Evolutionary conservation across 1,140 invertebrate species (phyloP).

Genomic region (Lasioglossum baleicum): DNA sequence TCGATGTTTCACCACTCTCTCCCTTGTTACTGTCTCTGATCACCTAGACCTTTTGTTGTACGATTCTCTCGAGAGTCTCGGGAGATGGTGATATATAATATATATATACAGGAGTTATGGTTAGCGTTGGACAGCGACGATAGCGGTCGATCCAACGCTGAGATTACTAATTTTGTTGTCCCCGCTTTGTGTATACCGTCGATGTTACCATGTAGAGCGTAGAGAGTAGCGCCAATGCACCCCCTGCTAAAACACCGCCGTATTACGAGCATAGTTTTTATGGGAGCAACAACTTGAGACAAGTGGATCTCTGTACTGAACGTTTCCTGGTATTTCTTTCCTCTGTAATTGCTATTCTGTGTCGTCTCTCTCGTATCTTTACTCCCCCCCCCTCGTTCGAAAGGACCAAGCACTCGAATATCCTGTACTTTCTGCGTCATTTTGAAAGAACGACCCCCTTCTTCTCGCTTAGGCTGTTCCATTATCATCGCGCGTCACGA

Average conservation of each 20-base stretch:
- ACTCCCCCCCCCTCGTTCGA: neutral
- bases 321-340: neutral
- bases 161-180: conserved; percentile 21
- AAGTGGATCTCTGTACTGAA: conserved; percentile 18
- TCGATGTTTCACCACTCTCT: conserved; percentile 38
- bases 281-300: conserved; percentile 75
- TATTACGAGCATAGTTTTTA: conserved; percentile 64
- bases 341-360: neutral
- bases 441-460: too few relatives aligned
- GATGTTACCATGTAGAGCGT: conserved; percentile 66
- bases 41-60: neutral
- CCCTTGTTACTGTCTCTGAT: neutral
- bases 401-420: conserved; percentile 1
- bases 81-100: neutral
- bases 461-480: neutral
- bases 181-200: conserved; percentile 53
- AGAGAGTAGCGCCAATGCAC: conserved; percentile 71
- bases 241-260: conserved; percentile 57
- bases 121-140: conserved; percentile 14
- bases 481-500: neutral
- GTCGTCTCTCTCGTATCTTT: neutral
- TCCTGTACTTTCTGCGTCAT: neutral
- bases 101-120: too few relatives aligned
- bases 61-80: neutral
- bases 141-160: neutral